These are phyloP conservation scores for Chrysomela aeneicollis DNA, from an alignment of 2,888 invertebrate species.

Conservation along the genomic window DNA sequence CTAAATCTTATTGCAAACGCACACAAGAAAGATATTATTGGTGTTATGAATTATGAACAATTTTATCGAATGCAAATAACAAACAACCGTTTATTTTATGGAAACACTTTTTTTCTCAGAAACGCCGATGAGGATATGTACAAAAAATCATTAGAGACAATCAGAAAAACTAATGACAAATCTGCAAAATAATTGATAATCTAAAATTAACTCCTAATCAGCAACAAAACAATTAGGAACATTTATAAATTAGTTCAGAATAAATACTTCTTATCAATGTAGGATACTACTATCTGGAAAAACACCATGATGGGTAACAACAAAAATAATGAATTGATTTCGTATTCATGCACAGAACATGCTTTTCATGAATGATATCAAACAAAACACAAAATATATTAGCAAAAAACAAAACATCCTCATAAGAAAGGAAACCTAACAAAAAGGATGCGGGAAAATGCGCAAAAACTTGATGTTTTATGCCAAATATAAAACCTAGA, in stretches of 20 bases:
- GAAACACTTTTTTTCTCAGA: neutral
- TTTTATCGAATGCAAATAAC: too few relatives aligned
- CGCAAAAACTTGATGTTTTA: neutral
- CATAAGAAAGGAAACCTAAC: neutral
- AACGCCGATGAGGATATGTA: neutral
- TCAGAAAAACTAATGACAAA: neutral
- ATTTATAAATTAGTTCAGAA: constrained; percentile 6
- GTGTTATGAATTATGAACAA: too few relatives aligned
- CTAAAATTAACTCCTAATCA: neutral
- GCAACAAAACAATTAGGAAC: neutral
- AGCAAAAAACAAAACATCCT: neutral
- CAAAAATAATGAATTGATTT: constrained; percentile 28
- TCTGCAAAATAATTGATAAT: neutral
- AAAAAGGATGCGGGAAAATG: neutral
- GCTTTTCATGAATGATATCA: constrained; percentile 31
- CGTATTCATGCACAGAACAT: constrained; percentile 38
- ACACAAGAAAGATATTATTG: too few relatives aligned
- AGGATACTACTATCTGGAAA: constrained; percentile 26
- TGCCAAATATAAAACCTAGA: neutral
- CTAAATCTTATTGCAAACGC: too few relatives aligned
- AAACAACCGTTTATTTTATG: too few relatives aligned
- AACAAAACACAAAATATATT: neutral
- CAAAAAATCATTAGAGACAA: too few relatives aligned
- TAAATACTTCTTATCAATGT: constrained; percentile 33
- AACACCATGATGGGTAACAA: constrained; percentile 23